Base-by-base conservation (phyloP, 2,888 invertebrate genomes). In the Glyphotaelius pellucidus region DNA sequence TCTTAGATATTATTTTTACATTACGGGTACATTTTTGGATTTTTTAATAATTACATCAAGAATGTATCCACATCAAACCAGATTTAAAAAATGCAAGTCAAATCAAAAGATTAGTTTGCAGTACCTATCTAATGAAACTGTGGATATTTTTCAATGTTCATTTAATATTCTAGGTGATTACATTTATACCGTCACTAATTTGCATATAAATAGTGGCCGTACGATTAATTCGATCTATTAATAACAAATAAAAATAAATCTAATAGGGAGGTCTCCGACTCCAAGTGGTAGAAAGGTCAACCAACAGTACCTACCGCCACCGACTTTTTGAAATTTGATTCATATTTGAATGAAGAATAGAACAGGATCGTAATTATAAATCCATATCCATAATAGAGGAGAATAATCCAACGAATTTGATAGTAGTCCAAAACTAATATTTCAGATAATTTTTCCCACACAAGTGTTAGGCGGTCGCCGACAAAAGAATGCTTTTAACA, bases 401-500 rank as follows among this genome's bases (percentile, higher is more conserved):
- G 80, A 89, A 79, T 89, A 89, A 89, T 89, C 79, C 88, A n/a
- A 25, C 38, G 35, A 35, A n/a, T 32, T 25, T 19, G 35, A 25
- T 83, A 38, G 35, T 9, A 87, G 87, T 87, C 30, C 47, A 12
- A 19, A 38, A 35, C 79, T 79, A 89, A 79, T 89, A 89, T 35
- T 90, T 90, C 81, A 81, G 90, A 83, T 91, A 83, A 91, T 89
- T 91, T 86, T 91, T 91, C 91, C 91, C 91, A 89, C 91, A 91
- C 81, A 67, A 52, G 80, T 88, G 79, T 83, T 89, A 87, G 88
- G 91, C 91, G 91, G 91, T 30, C 31, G 38, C 91, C 91, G 91
- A 91, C 91, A 91, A 91, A 91, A 89, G 91, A 80, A 91, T 91
- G 81, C 91, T 89, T n/a, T 91, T 84, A 91, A 91, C 91, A 91